A percentile compares a stretch with the other conserved stretches of the same genome.
phyloP scores from a whole-genome alignment of 2,797 vertebrate species.

The Trachurus trachurus region DNA sequence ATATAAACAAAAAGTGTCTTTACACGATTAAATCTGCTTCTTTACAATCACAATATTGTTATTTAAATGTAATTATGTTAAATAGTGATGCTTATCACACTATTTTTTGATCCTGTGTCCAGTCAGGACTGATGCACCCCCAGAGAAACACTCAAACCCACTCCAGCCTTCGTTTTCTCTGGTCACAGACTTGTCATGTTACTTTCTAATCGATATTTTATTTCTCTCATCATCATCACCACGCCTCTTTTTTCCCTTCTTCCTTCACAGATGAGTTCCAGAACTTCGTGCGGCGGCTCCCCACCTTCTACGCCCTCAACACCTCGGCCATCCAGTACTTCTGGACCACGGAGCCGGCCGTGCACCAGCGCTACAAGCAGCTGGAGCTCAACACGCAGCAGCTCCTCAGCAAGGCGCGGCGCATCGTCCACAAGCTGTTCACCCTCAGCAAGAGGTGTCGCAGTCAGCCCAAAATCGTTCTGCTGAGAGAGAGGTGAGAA shows the following conservation, averaged over 20 bases:
- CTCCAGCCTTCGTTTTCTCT: no score
- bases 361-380: conserved; percentile 94
- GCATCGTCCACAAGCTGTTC: conserved; percentile 94
- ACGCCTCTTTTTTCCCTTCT: conserved; percentile 42
- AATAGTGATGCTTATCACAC: no score
- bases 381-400: conserved; percentile 92
- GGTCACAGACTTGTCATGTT: no score
- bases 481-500: conserved; percentile 95
- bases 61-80: no score
- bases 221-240: conserved; percentile 10
- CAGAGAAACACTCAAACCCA: no score
- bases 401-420: conserved; percentile 92
- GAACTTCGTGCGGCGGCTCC: conserved; percentile 94
- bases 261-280: conserved; percentile 93
- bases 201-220: no score
- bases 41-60: no score
- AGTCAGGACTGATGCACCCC: no score
- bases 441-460: conserved; percentile 96
- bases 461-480: conserved; percentile 91
- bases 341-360: conserved; percentile 93
- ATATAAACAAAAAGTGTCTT: no score
- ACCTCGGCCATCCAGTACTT: conserved; percentile 94
- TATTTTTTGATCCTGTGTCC: no score
- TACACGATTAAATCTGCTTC: no score
- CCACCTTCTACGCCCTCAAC: conserved; percentile 95